A percentile compares a stretch with the other conserved stretches of the same genome.
Conservation (phyloP, 2,797 vertebrate species). For the Takifugu rubripes region DNA sequence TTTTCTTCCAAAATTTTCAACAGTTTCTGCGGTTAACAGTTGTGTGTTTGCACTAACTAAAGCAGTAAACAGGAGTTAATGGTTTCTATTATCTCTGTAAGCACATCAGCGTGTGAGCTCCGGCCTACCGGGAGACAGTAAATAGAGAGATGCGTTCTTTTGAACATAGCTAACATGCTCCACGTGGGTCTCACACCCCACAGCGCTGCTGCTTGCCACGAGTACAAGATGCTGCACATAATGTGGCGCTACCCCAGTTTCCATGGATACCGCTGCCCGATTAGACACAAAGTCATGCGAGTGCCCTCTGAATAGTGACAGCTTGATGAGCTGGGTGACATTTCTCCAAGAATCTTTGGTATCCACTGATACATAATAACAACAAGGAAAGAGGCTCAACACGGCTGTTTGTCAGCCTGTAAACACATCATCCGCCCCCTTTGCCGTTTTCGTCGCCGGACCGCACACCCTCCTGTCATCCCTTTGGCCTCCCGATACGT, state of each 20-base stretch:
- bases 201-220: constrained; percentile 38
- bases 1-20: no score
- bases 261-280: constrained; percentile 73
- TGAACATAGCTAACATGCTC: constrained; percentile 42
- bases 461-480: constrained; percentile 23
- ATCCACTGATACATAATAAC: constrained; percentile 10
- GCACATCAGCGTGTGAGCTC: no score
- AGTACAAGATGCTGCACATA: constrained; percentile 50
- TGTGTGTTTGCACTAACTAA: no score
- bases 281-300: constrained; percentile 68
- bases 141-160: constrained; percentile 9
- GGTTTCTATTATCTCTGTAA: no score
- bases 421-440: constrained; percentile 32
- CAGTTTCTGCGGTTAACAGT: no score
- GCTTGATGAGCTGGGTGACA: constrained; percentile 55
- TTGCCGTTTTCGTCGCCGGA: constrained; percentile 39
- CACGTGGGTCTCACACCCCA: constrained; percentile 43
- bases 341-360: constrained; percentile 38
- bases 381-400: constrained; percentile 11
- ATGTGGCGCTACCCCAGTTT: constrained; percentile 68
- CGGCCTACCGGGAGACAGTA: no score
- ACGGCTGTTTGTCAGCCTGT: constrained; percentile 23
- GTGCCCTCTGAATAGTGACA: constrained; percentile 56
- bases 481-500: constrained; percentile 40
- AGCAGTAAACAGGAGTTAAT: no score